Percentiles rank a stretch among this genome's conserved stretches.
phyloP scores from a whole-genome alignment of 2,888 invertebrate species.

The Syrista parreyssii region DNA sequence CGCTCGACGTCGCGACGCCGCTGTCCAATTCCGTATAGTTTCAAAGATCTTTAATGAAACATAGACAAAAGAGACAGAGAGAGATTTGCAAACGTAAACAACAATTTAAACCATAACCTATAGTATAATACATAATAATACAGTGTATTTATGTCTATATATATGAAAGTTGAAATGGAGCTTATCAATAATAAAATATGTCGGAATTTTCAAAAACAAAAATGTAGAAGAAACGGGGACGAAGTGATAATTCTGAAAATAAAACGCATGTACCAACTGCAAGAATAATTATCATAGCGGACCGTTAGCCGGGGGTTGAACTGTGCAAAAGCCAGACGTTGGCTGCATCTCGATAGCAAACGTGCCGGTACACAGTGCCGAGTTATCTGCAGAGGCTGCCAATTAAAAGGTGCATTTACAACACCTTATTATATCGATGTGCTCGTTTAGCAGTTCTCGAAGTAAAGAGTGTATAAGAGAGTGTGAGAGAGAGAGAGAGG shows the following conservation, averaged over 20 bases:
- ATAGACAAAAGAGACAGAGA: not conserved
- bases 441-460: constrained; percentile 29
- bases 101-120: no score
- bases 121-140: no score
- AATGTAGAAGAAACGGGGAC: constrained; percentile 4
- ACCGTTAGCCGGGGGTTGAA: constrained; percentile 27
- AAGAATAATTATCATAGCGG: constrained; percentile 31
- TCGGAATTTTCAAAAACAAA: not conserved
- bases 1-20: not conserved
- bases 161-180: no score
- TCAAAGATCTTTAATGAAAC: not conserved
- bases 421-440: constrained; percentile 47
- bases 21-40: not conserved
- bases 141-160: no score
- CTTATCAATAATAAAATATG: fast-evolving
- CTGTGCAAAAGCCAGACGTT: not conserved
- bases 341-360: constrained; percentile 23
- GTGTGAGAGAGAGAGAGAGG: constrained; percentile 2
- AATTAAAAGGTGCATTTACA: constrained; percentile 49
- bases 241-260: not conserved
- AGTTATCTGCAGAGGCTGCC: constrained; percentile 40
- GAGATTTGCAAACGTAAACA: not conserved
- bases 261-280: not conserved
- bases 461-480: constrained; percentile 1
- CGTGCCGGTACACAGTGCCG: constrained; percentile 12